phyloP scores from a whole-genome alignment of 2,113 vertebrate species.

The Orycteropus afer region DNA sequence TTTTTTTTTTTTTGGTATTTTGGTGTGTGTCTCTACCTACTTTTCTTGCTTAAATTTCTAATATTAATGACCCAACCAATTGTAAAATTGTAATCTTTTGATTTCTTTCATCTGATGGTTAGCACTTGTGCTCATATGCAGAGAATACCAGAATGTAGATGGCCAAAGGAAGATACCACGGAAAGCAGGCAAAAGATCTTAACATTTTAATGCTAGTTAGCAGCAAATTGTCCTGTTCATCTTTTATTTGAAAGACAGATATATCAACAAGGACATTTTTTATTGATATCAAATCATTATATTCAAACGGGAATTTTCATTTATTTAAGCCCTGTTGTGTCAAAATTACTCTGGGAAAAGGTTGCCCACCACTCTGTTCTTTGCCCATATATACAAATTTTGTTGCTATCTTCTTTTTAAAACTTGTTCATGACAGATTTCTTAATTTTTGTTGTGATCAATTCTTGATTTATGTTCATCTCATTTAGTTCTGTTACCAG shows the following conservation, averaged over 20 bases:
- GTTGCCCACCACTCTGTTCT: background rate
- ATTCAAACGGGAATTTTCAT: background rate
- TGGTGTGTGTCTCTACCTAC: too few relatives aligned
- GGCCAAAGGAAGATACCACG: background rate
- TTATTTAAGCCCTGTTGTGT: background rate
- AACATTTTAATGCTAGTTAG: background rate
- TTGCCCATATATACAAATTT: background rate
- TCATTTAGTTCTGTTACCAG: background rate
- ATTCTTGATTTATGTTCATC: background rate
- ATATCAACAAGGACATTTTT: background rate
- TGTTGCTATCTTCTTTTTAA: background rate
- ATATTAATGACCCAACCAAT: background rate
- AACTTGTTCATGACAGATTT: background rate
- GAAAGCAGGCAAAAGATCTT: background rate
- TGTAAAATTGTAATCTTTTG: background rate
- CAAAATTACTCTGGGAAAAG: background rate
- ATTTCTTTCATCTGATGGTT: slow-evolving; percentile 5
- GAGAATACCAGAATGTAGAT: background rate
- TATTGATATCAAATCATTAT: background rate
- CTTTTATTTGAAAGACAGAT: slow-evolving; percentile 5
- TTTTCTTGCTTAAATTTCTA: slow-evolving; percentile 8
- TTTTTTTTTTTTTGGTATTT: too few relatives aligned
- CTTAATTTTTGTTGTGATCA: slow-evolving; percentile 23
- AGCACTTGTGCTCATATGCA: background rate
- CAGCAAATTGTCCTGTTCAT: background rate